Percentiles rank a stretch among this genome's conserved stretches.
These are phyloP conservation scores for Ptychadena robeensis DNA, from an alignment of 2,797 vertebrate genomes.

Conservation along the genomic window DNA sequence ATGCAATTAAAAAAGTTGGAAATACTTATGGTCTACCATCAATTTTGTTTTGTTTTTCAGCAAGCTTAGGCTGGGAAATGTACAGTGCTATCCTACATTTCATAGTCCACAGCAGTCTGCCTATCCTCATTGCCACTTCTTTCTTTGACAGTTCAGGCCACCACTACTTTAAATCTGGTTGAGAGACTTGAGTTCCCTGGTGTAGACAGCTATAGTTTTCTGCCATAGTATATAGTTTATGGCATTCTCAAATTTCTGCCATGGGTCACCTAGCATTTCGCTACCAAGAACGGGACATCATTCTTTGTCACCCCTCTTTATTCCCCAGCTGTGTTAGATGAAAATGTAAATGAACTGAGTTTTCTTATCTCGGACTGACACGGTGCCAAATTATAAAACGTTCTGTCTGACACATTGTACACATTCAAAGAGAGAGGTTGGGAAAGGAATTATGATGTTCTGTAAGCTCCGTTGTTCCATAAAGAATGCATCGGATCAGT, in stretches of 20 bases:
- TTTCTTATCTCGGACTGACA: slow-evolving; percentile 21
- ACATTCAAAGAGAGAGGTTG: slow-evolving; percentile 22
- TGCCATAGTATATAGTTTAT: neutral
- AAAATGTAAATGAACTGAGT: slow-evolving; percentile 42
- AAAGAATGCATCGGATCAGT: slow-evolving; percentile 49
- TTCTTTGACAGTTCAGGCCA: no score
- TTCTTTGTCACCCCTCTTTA: slow-evolving; percentile 14
- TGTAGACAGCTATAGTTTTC: neutral
- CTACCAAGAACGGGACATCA: neutral
- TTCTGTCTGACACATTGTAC: slow-evolving; percentile 19
- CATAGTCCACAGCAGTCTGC: no score
- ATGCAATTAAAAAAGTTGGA: no score
- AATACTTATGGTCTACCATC: no score
- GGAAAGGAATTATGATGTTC: slow-evolving; percentile 32
- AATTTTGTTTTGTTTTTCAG: no score
- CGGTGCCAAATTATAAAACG: slow-evolving; percentile 29
- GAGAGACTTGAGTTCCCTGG: no score
- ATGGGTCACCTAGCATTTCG: slow-evolving; percentile 11
- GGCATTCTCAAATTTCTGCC: neutral
- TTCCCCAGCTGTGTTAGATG: slow-evolving; percentile 28
- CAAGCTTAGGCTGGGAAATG: no score
- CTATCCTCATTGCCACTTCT: no score
- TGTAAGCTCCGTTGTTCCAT: slow-evolving; percentile 53
- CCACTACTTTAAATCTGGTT: no score
- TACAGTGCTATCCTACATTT: no score